Percentiles rank a stretch among this genome's conserved stretches.
Evolutionary conservation across 1,140 invertebrate species (phyloP).

Genomic region (Brachionus koreanus): DNA sequence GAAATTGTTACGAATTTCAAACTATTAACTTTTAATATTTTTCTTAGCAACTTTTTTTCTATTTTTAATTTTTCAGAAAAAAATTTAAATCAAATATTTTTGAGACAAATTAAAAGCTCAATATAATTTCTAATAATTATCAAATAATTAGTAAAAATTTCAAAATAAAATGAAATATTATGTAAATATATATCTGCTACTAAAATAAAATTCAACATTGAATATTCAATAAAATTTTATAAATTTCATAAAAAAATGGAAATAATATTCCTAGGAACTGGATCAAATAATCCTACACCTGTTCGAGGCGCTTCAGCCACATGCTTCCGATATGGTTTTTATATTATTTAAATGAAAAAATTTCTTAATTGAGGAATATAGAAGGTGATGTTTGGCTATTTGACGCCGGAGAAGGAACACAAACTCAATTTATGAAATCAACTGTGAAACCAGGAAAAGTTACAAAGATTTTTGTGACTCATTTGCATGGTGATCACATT

Average conservation of each 20-base stretch:
- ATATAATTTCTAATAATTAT: too few relatives aligned
- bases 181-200: neutral
- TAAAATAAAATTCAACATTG: neutral
- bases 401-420: constrained; percentile 62
- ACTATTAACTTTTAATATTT: too few relatives aligned
- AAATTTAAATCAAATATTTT: too few relatives aligned
- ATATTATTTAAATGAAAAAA: neutral
- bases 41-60: too few relatives aligned
- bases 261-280: constrained; percentile 58
- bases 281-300: constrained; percentile 57
- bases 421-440: constrained; percentile 60
- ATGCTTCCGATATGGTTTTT: constrained; percentile 51
- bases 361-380: constrained; percentile 26
- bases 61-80: too few relatives aligned
- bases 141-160: too few relatives aligned
- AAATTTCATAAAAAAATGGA: constrained; percentile 49
- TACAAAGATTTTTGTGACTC: constrained; percentile 61
- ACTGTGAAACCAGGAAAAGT: constrained; percentile 55
- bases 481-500: constrained; percentile 62
- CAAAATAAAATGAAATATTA: too few relatives aligned
- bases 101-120: too few relatives aligned
- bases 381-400: constrained; percentile 60
- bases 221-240: neutral
- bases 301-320: constrained; percentile 55
- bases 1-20: too few relatives aligned